Evolutionary conservation across 2,797 vertebrate genomes (phyloP).

Genomic region (Eulemur rubriventer): DNA sequence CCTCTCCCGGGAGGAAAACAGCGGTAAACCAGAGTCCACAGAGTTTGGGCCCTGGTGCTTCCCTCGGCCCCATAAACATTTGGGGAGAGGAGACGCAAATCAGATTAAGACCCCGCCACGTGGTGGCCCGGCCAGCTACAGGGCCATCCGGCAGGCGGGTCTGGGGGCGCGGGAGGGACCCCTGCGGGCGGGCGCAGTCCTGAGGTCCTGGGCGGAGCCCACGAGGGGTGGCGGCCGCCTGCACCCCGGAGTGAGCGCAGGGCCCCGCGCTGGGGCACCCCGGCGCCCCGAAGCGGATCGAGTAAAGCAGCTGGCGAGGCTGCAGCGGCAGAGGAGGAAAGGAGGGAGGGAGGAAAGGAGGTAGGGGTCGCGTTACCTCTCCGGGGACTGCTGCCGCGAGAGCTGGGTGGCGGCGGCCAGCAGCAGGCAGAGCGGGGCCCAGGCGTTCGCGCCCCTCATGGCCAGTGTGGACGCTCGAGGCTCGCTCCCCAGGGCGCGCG

Average conservation of each 20-base stretch:
- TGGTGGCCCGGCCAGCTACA: not conserved
- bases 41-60: not conserved
- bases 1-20: not conserved
- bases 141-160: accelerated
- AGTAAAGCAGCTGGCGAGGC: not conserved
- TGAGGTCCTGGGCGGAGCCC: not conserved
- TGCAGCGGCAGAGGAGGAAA: accelerated
- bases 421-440: conserved; percentile 67
- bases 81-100: not conserved
- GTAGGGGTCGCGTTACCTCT: conserved; percentile 86
- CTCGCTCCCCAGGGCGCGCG: not conserved
- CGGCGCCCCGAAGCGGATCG: not conserved
- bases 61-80: not conserved
- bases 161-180: not conserved
- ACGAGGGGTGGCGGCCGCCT: too few species aligned
- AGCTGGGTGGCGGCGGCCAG: conserved; percentile 77
- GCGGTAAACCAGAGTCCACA: not conserved
- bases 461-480: conserved; percentile 56
- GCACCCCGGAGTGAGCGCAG: not conserved
- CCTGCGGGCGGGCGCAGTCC: not conserved
- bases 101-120: conserved; percentile 23
- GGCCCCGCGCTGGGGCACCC: not conserved
- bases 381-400: conserved; percentile 83
- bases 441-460: conserved; percentile 84
- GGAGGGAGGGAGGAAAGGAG: too few species aligned